These are phyloP conservation scores for Typhlichthys subterraneus DNA, from an alignment of 2,797 vertebrate species.

Conservation along the genomic window DNA sequence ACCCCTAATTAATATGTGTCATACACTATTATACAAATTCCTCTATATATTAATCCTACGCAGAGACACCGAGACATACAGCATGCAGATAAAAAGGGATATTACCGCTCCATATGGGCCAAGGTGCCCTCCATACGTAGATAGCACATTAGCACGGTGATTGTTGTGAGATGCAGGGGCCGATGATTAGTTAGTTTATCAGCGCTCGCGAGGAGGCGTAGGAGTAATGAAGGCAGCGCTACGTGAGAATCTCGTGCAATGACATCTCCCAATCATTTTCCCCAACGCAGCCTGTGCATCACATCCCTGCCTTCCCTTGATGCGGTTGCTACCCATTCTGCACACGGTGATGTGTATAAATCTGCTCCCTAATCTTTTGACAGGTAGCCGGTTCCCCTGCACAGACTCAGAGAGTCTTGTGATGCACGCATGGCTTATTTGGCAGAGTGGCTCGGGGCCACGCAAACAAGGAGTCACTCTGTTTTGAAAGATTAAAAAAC, in stretches of 20 bases:
- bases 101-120: slow-evolving; percentile 40
- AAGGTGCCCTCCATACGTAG: slow-evolving; percentile 23
- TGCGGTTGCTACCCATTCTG: neutral
- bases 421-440: neutral
- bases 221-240: slow-evolving; percentile 13
- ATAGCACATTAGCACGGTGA: slow-evolving; percentile 39
- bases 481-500: neutral
- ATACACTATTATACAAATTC: neutral
- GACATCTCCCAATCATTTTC: slow-evolving; percentile 19
- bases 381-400: neutral
- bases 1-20: no score
- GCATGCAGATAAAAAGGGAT: neutral
- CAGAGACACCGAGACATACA: neutral
- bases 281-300: slow-evolving; percentile 3
- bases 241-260: slow-evolving; percentile 13
- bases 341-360: neutral
- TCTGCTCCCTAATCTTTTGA: slow-evolving; percentile 1
- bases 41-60: no score
- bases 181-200: slow-evolving; percentile 32
- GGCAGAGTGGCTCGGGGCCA: neutral
- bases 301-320: slow-evolving; percentile 4
- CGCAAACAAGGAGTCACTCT: neutral
- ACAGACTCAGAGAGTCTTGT: neutral
- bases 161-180: slow-evolving; percentile 32
- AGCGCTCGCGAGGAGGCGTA: neutral